A percentile compares a stretch with the other conserved stretches of the same genome.
These are phyloP conservation scores for Nephotettix cincticeps DNA, from an alignment of 1,140 invertebrate genomes.

Conservation along the genomic window DNA sequence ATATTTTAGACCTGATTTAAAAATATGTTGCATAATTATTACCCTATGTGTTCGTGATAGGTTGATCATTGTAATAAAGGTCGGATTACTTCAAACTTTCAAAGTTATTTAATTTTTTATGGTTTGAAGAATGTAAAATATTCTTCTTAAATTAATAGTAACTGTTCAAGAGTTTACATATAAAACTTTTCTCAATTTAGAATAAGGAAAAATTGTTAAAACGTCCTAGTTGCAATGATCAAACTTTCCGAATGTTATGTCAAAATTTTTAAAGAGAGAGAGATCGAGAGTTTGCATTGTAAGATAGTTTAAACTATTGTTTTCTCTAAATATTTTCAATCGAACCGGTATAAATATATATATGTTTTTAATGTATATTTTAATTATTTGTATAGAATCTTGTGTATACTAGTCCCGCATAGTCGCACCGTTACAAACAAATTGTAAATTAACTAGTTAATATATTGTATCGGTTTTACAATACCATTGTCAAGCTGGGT, in stretches of 20 bases:
- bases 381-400: slow-evolving; percentile 24
- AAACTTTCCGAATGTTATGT: neutral
- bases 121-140: too few relatives aligned
- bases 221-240: neutral
- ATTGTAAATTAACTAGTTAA: slow-evolving; percentile 16
- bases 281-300: slow-evolving; percentile 4
- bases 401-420: slow-evolving; percentile 21
- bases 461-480: slow-evolving; percentile 7
- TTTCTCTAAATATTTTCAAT: slow-evolving; percentile 10
- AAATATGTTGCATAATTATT: slow-evolving; percentile 3
- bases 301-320: slow-evolving; percentile 19
- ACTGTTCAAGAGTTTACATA: too few relatives aligned
- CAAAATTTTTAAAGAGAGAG: neutral
- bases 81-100: neutral
- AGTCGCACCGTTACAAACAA: slow-evolving; percentile 20
- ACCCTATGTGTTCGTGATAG: neutral
- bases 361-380: slow-evolving; percentile 24
- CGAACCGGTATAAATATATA: slow-evolving; percentile 21
- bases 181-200: too few relatives aligned
- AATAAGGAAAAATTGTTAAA: too few relatives aligned
- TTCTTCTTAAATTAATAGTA: too few relatives aligned
- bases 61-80: slow-evolving; percentile 8
- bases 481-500: neutral
- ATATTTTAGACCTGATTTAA: slow-evolving; percentile 16
- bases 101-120: too few relatives aligned